Evolutionary conservation across 2,888 invertebrate genomes (phyloP), one percentile per base, ranked within the genome.

Genomic region (Agrochola lota): DNA sequence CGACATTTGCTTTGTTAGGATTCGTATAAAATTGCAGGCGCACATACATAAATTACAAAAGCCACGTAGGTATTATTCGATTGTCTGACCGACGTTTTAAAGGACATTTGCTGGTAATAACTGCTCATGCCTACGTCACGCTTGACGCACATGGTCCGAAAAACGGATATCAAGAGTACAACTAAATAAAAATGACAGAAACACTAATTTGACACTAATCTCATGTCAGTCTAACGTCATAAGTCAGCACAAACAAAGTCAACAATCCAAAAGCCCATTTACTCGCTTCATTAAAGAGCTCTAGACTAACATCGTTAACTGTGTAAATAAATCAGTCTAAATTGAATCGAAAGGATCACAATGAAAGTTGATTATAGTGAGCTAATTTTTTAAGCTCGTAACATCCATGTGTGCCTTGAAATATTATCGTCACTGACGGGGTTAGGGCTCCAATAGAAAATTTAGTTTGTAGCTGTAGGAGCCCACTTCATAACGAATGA

Each of bases 251-350:
- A 69, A 74, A 57, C 46, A 23, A 52, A 70, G 43, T 69, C 43
- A 63, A 43, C 60, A 43, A 35, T 67, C 26, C 46, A 40, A 78
- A 49, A 78, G 64, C 26, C 43, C 26, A 35, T 80, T 62, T 71
- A 35, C 26, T 62, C 46, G 12, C 26, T 71, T 35, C 15, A 71
- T 80, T 62, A 71, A 55, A 62, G 1, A 17, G 71, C 40, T 52
- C n/a, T 43, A 55, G 52, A 35, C 70, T 60, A 30, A 60, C 49
- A 52, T 79, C 23, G 68, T 55, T 80, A 71, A 26, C 52, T 71
- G 60, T 55, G 43, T n/a, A 35, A 79, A 79, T 69, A 40, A 52
- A 60, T 60, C 30, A 62, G 30, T 60, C 15, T 26, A 43, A 52
- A 79, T 35, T 9, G 15, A 71, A 80, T 62, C 11, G 17, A 35